Conservation (phyloP, 2,113 vertebrate species). For the Nothocercus julius region DNA sequence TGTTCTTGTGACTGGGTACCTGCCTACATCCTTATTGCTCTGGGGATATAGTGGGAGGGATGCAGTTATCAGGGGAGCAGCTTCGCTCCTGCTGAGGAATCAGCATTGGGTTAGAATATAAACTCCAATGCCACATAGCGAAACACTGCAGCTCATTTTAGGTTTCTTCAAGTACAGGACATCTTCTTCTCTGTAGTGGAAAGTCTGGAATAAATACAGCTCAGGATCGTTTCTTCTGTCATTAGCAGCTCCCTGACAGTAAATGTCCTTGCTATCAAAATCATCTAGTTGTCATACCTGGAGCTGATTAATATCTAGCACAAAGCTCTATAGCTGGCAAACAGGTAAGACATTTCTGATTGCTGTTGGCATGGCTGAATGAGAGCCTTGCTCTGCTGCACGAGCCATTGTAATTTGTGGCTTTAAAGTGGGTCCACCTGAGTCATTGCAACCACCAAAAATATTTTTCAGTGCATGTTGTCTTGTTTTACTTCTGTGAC, state of each 20-base stretch:
- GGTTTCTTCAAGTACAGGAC: background rate
- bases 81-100: background rate
- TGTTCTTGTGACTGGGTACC: background rate
- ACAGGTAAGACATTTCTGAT: background rate
- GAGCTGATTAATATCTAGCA: background rate
- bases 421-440: background rate
- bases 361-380: background rate
- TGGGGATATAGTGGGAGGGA: accelerated
- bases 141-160: background rate
- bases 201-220: background rate
- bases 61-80: accelerated
- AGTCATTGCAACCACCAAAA: background rate
- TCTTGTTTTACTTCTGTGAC: slow-evolving; percentile 5
- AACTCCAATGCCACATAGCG: background rate
- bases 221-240: background rate
- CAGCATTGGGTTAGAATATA: background rate
- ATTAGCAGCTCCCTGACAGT: background rate
- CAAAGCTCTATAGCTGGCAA: background rate
- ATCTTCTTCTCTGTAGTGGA: background rate
- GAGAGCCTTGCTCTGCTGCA: background rate
- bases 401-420: background rate
- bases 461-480: background rate
- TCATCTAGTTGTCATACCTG: background rate
- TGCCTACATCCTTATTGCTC: background rate
- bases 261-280: background rate